Evolutionary conservation across 1,140 invertebrate species (phyloP), one percentile per base, ranked within the genome.

Genomic region (Atta texana): DNA sequence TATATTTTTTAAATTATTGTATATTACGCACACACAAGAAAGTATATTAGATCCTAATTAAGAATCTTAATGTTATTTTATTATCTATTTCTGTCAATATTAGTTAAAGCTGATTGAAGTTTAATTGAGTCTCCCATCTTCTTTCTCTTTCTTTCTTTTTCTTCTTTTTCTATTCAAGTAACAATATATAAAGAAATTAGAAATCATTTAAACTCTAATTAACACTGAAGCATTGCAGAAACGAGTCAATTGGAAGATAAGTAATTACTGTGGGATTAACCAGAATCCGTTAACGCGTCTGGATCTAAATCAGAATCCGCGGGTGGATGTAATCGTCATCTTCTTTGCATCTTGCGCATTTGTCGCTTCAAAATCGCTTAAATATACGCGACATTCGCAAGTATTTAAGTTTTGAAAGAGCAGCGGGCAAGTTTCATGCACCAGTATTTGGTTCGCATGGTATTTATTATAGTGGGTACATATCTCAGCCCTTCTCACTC

Each of bases 21-120:
- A 57, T 8, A 8, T 21, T 34, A 34, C 31, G 5, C 31, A 24
- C 10, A 12, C n/a, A 3, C 21, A 24, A 24, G 0, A 24, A 24
- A 24, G 24, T 24, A 24, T 24, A 24, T 24, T 24, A 24, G 24
- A 24, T 24, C 24, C 3, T 34, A 21, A 12, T 74, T 61, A 74
- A 74, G 5, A 74, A 51, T 55, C 18, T 21, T 12, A 4, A 4
- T 69, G 0, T 6, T 18, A 49, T n/a, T 3, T 44, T 34, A 10
- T 49, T n/a, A 84, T 7, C 39, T 44, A n/a, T 61, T 75, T 63
- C 55, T 8, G 80, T 74, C n/a, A 61, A 51, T 74, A 61, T 84
- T 74, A 75, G 39, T 84, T 74, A 75, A 74, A 75, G 28, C 59
- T 84, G n/a, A 84, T 84, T 84, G 39, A 84, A 84, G 55, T 84